Evolutionary conservation across 2,888 invertebrate genomes (phyloP).

Genomic region (Lochmaea crataegi): DNA sequence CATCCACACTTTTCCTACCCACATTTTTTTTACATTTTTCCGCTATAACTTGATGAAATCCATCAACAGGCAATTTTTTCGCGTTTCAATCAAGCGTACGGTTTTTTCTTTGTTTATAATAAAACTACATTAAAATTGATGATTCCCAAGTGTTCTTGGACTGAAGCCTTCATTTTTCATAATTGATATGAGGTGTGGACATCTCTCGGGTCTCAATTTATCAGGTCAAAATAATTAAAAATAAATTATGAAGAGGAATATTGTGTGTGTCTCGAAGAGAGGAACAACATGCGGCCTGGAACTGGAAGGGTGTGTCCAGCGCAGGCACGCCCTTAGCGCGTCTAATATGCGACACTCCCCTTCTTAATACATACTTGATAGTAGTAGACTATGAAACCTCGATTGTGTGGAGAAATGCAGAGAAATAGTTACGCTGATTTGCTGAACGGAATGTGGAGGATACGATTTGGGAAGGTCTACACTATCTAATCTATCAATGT

Average conservation of each 20-base stretch:
- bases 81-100: background rate
- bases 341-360: constrained; percentile 48
- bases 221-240: constrained; percentile 54
- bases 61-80: background rate
- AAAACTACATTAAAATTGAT: constrained; percentile 35
- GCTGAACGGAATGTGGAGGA: background rate
- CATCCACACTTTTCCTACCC: too few relatives aligned
- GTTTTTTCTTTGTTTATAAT: constrained; percentile 11
- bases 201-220: constrained; percentile 46
- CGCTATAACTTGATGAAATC: background rate
- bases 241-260: constrained; percentile 50
- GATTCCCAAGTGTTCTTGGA: constrained; percentile 39
- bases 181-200: constrained; percentile 47
- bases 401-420: constrained; percentile 7
- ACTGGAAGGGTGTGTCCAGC: constrained; percentile 56
- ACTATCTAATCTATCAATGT: too few relatives aligned
- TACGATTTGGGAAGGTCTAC: background rate
- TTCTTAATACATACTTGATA: constrained; percentile 61
- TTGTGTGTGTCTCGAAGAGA: constrained; percentile 45
- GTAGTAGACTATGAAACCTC: constrained; percentile 17
- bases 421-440: constrained; percentile 3
- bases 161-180: constrained; percentile 41
- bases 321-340: constrained; percentile 55
- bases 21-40: too few relatives aligned
- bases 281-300: constrained; percentile 38